Evolutionary conservation across 2,113 vertebrate species (phyloP), one percentile per base, ranked within the genome.

Genomic region (Oxyura jamaicensis): DNA sequence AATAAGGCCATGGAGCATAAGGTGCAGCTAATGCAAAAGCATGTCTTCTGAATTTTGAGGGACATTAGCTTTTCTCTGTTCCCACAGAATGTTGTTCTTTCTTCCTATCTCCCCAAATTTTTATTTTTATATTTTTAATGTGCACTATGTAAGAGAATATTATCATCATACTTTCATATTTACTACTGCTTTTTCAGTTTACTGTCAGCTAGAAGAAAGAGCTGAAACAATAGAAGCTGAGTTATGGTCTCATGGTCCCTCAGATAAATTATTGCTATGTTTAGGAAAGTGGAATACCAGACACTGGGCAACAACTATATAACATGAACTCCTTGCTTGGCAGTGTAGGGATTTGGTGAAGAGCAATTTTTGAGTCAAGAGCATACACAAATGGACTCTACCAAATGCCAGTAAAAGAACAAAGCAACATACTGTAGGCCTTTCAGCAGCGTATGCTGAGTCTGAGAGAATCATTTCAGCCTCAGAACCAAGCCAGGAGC

Each of bases 321-420:
- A 93, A 74, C 69, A 75, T 87, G 82, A 94, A 67, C 90, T 91
- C 69, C 82, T 84, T 87, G n/a, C 69, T 94, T 87, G 88, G 82
- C 75, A 46, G 56, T 87, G 46, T 75, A 78, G 53, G 44, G 56
- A 44, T 94, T 77, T 35, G 22, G 33, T 86, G 73, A 91, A 76
- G 11, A 86, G 42, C 76, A 44, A 58, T 74, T 91, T 84, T n/a
- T 5, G 1, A 94, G 41, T 85, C n/a, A 35, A 90, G 63, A 84
- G 56, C 88, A 90, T 87, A 63, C 52, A 74, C 31, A 62, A 67
- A 36, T 36, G 26, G 85, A 42, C 58, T 83, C 35, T 71, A 52
- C 65, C 66, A 60, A 78, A 65, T n/a, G 50, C 33, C 59, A 39
- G 48, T 86, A 39, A 81, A 58, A 90, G 28, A 88, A 59, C 19